These are phyloP conservation scores for Synergus itoensis DNA, from an alignment of 2,888 invertebrate species.

Conservation along the genomic window DNA sequence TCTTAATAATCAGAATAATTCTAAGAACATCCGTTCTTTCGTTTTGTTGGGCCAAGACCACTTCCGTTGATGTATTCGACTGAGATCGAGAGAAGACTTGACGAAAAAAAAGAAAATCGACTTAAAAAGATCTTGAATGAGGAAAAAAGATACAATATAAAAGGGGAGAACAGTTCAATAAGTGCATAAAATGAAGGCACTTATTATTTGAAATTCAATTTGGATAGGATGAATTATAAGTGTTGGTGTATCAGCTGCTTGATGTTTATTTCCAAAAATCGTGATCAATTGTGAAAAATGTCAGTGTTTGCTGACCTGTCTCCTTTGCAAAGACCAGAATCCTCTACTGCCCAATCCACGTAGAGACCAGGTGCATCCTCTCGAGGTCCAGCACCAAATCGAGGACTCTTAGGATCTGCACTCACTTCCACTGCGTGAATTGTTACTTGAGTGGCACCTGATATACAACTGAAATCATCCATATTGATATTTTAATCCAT, in stretches of 20 bases:
- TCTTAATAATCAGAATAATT: neutral
- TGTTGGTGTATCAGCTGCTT: neutral
- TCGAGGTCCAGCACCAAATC: slow-evolving; percentile 85
- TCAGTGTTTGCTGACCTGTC: slow-evolving; percentile 81
- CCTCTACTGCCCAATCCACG: slow-evolving; percentile 91
- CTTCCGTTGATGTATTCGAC: slow-evolving; percentile 13
- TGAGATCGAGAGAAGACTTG: neutral
- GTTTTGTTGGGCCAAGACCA: slow-evolving; percentile 8
- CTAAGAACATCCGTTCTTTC: slow-evolving; percentile 8
- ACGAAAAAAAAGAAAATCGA: neutral
- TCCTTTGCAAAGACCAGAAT: slow-evolving; percentile 86
- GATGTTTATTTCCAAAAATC: neutral
- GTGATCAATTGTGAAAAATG: neutral
- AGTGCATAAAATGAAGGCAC: too few relatives aligned
- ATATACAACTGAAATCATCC: slow-evolving; percentile 73
- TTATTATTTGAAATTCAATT: too few relatives aligned
- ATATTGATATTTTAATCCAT: neutral
- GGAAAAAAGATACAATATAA: neutral
- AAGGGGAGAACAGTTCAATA: neutral
- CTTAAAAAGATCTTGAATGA: neutral
- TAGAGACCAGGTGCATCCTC: slow-evolving; percentile 84
- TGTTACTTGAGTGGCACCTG: slow-evolving; percentile 78
- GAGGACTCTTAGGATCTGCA: slow-evolving; percentile 85
- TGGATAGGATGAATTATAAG: too few relatives aligned
- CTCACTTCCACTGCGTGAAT: slow-evolving; percentile 86